phyloP scores from a whole-genome alignment of 2,888 invertebrate genomes.

The Lissonota sp. region DNA sequence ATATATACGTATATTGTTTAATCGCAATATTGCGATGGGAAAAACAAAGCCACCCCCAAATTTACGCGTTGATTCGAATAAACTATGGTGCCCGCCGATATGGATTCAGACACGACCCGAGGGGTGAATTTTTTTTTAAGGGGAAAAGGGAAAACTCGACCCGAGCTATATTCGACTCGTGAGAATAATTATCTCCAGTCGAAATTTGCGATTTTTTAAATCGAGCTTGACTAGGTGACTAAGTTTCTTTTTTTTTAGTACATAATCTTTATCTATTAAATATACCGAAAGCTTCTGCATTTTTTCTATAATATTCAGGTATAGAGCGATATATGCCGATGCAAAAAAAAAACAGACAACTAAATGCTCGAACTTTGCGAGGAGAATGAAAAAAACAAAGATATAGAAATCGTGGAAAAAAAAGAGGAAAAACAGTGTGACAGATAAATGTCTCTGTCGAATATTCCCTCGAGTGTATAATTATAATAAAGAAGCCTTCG shows the following conservation, averaged over 20 bases:
- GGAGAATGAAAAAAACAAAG: conserved; percentile 19
- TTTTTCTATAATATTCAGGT: conserved; percentile 29
- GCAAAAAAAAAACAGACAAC: conserved; percentile 43
- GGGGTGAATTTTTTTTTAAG: conserved; percentile 8
- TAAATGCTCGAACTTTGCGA: conserved; percentile 17
- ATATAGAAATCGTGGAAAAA: conserved; percentile 6
- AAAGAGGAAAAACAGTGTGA: conserved; percentile 13
- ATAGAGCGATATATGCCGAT: conserved; percentile 48
- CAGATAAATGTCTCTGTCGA: conserved; percentile 2
- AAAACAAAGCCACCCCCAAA: conserved; percentile 53
- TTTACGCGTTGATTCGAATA: conserved; percentile 55
- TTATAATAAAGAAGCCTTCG: conserved; percentile 35
- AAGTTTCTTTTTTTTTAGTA: conserved; percentile 51
- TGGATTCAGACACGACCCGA: not conserved
- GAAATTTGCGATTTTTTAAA: conserved; percentile 56
- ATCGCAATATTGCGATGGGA: conserved; percentile 56
- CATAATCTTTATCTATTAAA: conserved; percentile 57
- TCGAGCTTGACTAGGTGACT: conserved; percentile 66
- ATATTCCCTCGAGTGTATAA: conserved; percentile 32
- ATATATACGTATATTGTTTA: conserved; percentile 38
- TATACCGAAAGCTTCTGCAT: conserved; percentile 26
- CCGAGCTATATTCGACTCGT: conserved; percentile 39
- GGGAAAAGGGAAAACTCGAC: conserved; percentile 14
- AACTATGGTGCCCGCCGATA: conserved; percentile 41
- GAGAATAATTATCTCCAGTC: conserved; percentile 46